These are phyloP conservation scores for Atrina japonica DNA, from an alignment of 2,888 invertebrate species.

Conservation along the genomic window DNA sequence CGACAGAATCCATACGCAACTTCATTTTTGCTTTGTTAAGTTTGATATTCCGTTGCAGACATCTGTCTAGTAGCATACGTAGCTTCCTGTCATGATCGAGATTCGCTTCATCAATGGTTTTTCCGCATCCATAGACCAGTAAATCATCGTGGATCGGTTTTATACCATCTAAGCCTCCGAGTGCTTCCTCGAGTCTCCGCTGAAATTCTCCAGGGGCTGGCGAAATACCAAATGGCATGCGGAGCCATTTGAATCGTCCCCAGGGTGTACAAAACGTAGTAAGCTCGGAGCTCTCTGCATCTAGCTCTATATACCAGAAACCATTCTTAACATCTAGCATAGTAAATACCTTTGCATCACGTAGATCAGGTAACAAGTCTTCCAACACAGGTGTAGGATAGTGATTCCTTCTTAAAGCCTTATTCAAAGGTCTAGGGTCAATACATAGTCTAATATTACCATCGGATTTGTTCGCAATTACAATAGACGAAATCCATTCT, in stretches of 20 bases:
- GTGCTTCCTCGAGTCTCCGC: slow-evolving; percentile 34
- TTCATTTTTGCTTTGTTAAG: slow-evolving; percentile 41
- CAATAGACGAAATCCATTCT: slow-evolving; percentile 48
- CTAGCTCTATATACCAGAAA: slow-evolving; percentile 45
- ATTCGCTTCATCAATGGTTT: slow-evolving; percentile 40
- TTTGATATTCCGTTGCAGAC: slow-evolving; percentile 33
- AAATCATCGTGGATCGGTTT: slow-evolving; percentile 44
- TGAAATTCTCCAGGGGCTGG: slow-evolving; percentile 47
- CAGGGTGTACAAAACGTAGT: slow-evolving; percentile 52
- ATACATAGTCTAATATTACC: too few species aligned
- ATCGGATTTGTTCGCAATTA: slow-evolving; percentile 36
- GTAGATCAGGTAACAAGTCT: slow-evolving; percentile 27
- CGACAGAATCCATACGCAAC: slow-evolving; percentile 28
- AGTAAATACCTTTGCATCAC: slow-evolving; percentile 16
- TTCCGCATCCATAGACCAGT: slow-evolving; percentile 38
- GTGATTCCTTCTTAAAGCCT: slow-evolving; percentile 37
- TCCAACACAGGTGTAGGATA: slow-evolving; percentile 30
- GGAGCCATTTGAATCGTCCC: slow-evolving; percentile 44
- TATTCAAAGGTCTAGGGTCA: slow-evolving; percentile 47
- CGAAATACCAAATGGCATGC: slow-evolving; percentile 49
- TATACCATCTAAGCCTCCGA: slow-evolving; percentile 40
- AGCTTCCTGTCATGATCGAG: slow-evolving; percentile 20
- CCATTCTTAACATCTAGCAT: slow-evolving; percentile 33
- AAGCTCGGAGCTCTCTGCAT: slow-evolving; percentile 39
- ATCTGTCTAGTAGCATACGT: slow-evolving; percentile 22